Evolutionary conservation across 1,140 invertebrate genomes (phyloP), one percentile per base, ranked within the genome.

Genomic region (Teleopsis dalmanni): DNA sequence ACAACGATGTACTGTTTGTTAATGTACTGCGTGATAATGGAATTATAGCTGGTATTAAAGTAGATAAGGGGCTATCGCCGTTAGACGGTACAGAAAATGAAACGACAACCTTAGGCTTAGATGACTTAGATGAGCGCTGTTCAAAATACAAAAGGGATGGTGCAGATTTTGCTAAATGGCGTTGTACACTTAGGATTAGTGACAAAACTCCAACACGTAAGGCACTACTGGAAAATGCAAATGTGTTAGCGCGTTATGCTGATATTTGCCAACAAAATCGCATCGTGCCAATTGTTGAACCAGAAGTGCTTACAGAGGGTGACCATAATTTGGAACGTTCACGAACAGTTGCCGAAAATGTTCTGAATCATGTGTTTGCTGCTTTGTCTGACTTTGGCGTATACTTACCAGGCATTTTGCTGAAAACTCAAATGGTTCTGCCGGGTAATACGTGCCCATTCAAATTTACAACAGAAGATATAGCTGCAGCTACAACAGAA

Each of bases 271-370:
- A 95, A 73, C 86, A 87, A 68, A 88, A 91, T 69, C 85, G 91
- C 46, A 83, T 95, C 55, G 92, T 96, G 9, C 92, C 92, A 1
- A 95, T 96, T 64, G 91, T 96, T 26, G 92, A 96, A 68, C 92
- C 92, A 33, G 92, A 95, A 72, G 78, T 81, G 2, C 58, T 81
- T 40, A 87, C 87, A 52, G 92, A 95, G 74, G 92, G 92, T 66
- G 80, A 85, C 13, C 46, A 47, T 18, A 35, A 37, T 27, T 37
- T 38, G 3, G 31, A 36, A 8, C 34, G 26, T 25, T 22, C 35
- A 11, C 46, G 27, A 23, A 46, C 36, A 11, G 41, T 38, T n/a
- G 38, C 46, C 8, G 46, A 47, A 23, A 36, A 21, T n/a, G 35
- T 38, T 11, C 43, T 95, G 45, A 80, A 88, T 16, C 88, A 86